Base-by-base conservation (phyloP, 2,797 vertebrate species). In the Eurystomus glaucurus region DNA sequence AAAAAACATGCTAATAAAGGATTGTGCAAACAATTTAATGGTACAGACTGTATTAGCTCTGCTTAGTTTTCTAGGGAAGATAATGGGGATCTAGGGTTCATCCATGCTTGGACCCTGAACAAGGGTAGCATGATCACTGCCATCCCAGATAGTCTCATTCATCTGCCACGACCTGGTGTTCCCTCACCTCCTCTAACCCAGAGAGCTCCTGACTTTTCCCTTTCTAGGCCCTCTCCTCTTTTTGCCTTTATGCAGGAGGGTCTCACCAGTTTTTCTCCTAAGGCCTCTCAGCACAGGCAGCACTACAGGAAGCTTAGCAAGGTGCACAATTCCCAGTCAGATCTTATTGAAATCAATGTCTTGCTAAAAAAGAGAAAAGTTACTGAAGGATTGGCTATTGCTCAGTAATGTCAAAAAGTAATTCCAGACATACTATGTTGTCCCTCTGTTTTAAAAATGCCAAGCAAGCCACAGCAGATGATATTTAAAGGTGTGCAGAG, bases 151-250 rank as follows among this genome's bases (percentile, higher is more conserved):
- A 58, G 19, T 48, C 45, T 54, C 29, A 41, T 50, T 33, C 41
- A 37, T 29, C 22, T 69, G 65, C 21, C 72, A 25, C 0, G 0
- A 33, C 2, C n/a, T 23, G 54, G 15, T 20, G 14, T 16, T 85
- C 3, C 70, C 31, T 71, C 33, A 20, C 37, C 26, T 46, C 21
- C 41, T 69, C 39, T 25, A 23, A 33, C 39, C 14, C 2, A 1
- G 14, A 28, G 15, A 43, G 9, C 16, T 66, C 52, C 58, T 6
- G 2, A 11, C 10, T 46, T 76, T 66, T 80, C 50, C 12, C 26
- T 39, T 72, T 58, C 45, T 11, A 31, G 21, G 15, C 10, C 15
- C 2, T 4, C 18, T 64, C 25, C 14, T 75, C 41, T 57, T 15
- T 68, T 83, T 39, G 16, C n/a, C 14, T 9, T 64, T 50, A 29